Evolutionary conservation across 2,888 invertebrate genomes (phyloP), one percentile per base, ranked within the genome.

Genomic region (Diarsia rubi): DNA sequence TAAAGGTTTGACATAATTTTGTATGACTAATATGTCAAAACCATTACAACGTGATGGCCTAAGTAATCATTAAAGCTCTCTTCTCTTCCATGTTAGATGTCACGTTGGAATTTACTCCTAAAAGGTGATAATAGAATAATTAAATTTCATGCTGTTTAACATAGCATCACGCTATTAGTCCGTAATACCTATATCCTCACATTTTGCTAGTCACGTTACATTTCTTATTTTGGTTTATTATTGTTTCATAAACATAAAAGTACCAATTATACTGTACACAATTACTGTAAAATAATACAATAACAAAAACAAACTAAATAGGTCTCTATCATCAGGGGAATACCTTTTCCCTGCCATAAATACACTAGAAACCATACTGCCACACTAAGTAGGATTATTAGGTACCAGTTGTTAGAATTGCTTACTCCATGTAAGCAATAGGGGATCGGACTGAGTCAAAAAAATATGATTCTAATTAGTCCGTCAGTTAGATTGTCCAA

Each of bases 281-380:
- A 57, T 57, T 47, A 42, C n/a, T 42, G 37, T 67, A 57, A 27
- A 76, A 76, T 52, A 42, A 31, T 45, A 60, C 45, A 76, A 54
- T 47, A 76, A 74, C 42, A 42, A 71, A 37, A 21, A 47, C 57
- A 44, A 47, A 59, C 60, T 42, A 24, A 59, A 24, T 47, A 59
- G 16, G 68, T 68, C 3, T 12, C 24, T 69, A 44, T 24, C 21
- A 31, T 44, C 69, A 63, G 63, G 76, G 76, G 80, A 77, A 79
- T 79, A 49, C 47, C 76, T 44, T 63, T 63, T 73, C 27, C 60
- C 79, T 16, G 37, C 5, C 4, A 27, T 14, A 52, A 31, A 45
- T n/a, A 27, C 16, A 42, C 44, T 27, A 52, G 27, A 44, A 31
- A 27, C 9, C n/a, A 52, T n/a, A 9, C n/a, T 19, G 9, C 42